A percentile compares a stretch with the other conserved stretches of the same genome.
These are phyloP conservation scores for Urocolius indicus DNA, from an alignment of 2,113 vertebrate genomes.

Conservation along the genomic window DNA sequence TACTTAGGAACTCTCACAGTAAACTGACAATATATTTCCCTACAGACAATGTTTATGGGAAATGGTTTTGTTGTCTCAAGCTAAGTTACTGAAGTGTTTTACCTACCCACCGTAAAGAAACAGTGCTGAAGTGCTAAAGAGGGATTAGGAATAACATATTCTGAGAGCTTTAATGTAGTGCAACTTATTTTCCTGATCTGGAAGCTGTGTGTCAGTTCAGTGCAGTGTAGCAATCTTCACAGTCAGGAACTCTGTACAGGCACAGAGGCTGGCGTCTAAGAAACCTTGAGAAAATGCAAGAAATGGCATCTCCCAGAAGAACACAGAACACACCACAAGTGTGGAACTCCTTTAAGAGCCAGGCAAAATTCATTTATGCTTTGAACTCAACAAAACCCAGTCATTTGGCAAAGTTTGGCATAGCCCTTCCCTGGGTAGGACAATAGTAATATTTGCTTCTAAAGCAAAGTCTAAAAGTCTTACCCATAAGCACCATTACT, in stretches of 20 bases:
- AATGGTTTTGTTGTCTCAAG: not conserved
- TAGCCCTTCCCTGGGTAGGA: not conserved
- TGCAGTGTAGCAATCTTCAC: accelerated
- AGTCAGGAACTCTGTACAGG: not conserved
- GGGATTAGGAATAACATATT: not conserved
- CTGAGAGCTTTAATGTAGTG: not conserved
- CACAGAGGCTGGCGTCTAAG: not conserved
- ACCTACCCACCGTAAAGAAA: not conserved
- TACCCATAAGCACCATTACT: conserved; percentile 98
- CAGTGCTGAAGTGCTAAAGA: not conserved
- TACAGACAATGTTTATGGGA: not conserved
- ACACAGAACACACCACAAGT: not conserved
- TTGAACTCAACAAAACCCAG: not conserved
- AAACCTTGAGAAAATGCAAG: not conserved
- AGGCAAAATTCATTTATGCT: not conserved
- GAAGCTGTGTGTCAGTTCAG: not conserved
- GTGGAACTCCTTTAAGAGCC: not conserved
- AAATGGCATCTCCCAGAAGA: not conserved
- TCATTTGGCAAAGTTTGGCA: not conserved
- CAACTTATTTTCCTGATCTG: not conserved
- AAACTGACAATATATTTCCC: not conserved
- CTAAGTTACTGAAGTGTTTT: not conserved
- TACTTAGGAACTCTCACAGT: not conserved
- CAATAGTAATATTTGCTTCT: not conserved
- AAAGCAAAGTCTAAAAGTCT: not conserved